Evolutionary conservation across 2,797 vertebrate genomes (phyloP).

Genomic region (Taenioides sp.): DNA sequence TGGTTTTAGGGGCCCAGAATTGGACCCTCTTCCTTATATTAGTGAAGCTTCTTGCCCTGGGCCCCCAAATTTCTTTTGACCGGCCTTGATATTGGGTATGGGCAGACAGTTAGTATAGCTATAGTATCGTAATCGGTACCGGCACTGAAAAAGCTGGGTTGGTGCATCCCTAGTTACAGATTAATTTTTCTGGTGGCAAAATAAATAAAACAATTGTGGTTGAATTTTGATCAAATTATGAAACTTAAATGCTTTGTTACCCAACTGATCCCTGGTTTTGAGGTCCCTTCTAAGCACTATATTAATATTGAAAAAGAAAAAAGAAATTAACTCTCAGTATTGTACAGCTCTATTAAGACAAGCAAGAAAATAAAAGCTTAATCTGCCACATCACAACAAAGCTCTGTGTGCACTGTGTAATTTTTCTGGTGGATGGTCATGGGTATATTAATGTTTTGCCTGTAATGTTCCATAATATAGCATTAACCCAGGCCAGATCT

Average conservation of each 20-base stretch:
- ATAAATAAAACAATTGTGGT: neutral
- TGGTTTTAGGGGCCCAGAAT: too few species aligned
- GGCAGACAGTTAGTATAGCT: too few species aligned
- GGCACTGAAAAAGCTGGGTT: too few species aligned
- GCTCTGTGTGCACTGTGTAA: neutral
- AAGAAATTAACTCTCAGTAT: neutral
- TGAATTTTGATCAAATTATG: neutral
- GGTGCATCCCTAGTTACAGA: neutral
- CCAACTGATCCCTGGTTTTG: neutral
- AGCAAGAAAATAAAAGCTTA: neutral
- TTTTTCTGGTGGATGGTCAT: neutral
- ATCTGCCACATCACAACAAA: constrained; percentile 41
- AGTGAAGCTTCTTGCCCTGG: too few species aligned
- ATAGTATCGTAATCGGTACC: too few species aligned
- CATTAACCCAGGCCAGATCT: neutral
- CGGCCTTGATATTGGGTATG: too few species aligned
- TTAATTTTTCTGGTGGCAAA: neutral
- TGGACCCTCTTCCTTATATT: too few species aligned
- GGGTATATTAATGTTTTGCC: neutral
- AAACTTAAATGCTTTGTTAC: neutral
- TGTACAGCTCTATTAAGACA: constrained; percentile 4
- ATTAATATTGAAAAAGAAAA: neutral
- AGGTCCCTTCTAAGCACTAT: neutral
- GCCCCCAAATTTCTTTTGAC: too few species aligned
- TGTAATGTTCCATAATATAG: neutral